Base-by-base conservation (phyloP, 2,797 vertebrate species). In the Orientallactaga sibirica region DNA sequence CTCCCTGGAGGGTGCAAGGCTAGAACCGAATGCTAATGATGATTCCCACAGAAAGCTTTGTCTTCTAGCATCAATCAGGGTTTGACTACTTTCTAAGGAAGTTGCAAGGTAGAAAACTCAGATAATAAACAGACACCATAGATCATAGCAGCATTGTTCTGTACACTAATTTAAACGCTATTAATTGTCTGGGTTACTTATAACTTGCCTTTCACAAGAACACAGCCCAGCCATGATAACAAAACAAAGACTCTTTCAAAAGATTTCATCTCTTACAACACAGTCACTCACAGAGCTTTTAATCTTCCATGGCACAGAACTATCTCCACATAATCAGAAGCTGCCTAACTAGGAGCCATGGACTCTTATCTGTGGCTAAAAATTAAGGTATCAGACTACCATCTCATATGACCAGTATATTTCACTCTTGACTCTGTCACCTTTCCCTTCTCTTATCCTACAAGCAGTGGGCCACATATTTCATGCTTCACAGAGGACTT, bases 401-500 rank as follows among this genome's bases (percentile, higher is more conserved):
- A 94, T 91, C 96, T 96, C 15, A 96, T 97, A 97, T 96, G 64
- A 33, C 37, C 82, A n/a, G 7, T 11, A 96, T 95, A 85, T 97
- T 68, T 90, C 66, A 48, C 52, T 92, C 96, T 92, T 83, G n/a
- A 86, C 95, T 74, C 78, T 62, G 4, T 2, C 33, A 95, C 16
- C 27, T 79, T 94, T 82, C 70, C 77, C 68, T 91, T 95, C 81
- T 84, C 41, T 37, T 84, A 92, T 94, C 95, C 82, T 92, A 80
- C 18, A 89, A 81, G 19, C 71, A 94, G 77, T 86, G 33, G 94
- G 78, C 84, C 95, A 33, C 93, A 75, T 95, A 88, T 92, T 64
- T 96, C 93, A 97, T 83, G 92, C 96, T 98, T 96, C 89, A 92
- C 76, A 41, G 86, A 96, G 64, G 94, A 95, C 90, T 97, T 97